These are phyloP conservation scores for Neodiprion virginianus DNA, from an alignment of 1,140 invertebrate genomes.

Conservation along the genomic window DNA sequence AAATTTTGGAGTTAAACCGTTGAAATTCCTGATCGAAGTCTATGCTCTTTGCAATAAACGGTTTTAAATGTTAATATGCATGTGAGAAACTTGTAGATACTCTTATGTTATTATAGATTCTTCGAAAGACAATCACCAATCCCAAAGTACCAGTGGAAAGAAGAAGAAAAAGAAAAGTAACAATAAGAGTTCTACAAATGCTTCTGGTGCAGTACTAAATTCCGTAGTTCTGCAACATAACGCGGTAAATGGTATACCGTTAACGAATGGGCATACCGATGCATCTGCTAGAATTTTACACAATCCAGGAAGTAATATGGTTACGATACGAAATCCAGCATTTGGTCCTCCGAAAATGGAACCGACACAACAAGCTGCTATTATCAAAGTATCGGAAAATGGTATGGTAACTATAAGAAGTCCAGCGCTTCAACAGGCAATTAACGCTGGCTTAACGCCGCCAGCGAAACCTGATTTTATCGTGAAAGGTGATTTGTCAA, in stretches of 20 bases:
- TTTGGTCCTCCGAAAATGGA: constrained; percentile 68
- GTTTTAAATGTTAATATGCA: not conserved
- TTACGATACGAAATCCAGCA: constrained; percentile 75
- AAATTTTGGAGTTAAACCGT: constrained; percentile 32
- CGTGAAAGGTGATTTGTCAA: constrained; percentile 48
- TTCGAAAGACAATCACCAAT: constrained; percentile 34
- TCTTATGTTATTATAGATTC: constrained; percentile 26
- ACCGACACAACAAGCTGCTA: constrained; percentile 65
- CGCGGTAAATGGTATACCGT: constrained; percentile 15
- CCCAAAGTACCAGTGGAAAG: constrained; percentile 43
- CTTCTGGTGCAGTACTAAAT: constrained; percentile 7
- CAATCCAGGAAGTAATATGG: constrained; percentile 69
- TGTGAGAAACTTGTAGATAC: not conserved
- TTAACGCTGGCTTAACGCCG: constrained; percentile 55
- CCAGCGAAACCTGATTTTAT: constrained; percentile 57
- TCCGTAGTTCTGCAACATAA: not conserved
- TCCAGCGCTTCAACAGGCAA: constrained; percentile 65
- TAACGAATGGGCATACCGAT: constrained; percentile 24
- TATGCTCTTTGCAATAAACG: not conserved
- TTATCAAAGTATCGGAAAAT: constrained; percentile 72
- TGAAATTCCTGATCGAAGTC: constrained; percentile 15
- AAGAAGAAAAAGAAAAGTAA: constrained; percentile 70
- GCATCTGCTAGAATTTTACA: constrained; percentile 54
- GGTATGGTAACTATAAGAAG: constrained; percentile 84
- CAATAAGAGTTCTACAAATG: constrained; percentile 45